Base-by-base conservation (phyloP, 2,888 invertebrate species). In the Chalcosyrphus nemorum region DNA sequence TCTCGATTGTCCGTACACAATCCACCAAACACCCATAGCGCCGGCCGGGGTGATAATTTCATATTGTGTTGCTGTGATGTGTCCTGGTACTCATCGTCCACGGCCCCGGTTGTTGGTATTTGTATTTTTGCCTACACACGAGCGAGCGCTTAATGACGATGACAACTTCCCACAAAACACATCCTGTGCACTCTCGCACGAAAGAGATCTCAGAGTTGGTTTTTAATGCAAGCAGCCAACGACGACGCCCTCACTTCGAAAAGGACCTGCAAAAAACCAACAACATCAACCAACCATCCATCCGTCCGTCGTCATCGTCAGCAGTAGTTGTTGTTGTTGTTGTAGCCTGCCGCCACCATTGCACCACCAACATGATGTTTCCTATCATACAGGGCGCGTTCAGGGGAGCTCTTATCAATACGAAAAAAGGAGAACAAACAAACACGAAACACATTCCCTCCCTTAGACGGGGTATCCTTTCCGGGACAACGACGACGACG, bases 261-360 rank as follows among this genome's bases (percentile, higher is more conserved):
- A 86, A 86, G 74, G 74, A 86, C 75, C 81, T 59, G 47, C 81
- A 86, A 84, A 86, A 84, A 86, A 86, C 74, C 80, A 81, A 74
- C 82, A 86, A 66, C 81, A 82, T 80, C 80, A 80, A 77, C 86
- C 86, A 84, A 68, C 86, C 82, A 86, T 71, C 78, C 86, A 78
- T 70, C 74, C 74, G 86, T 77, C n/a, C 77, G 77, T 74, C 72
- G 70, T 61, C 78, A 71, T n/a, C n/a, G n/a, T n/a, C n/a, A n/a
- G n/a, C n/a, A n/a, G n/a, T n/a, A n/a, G n/a, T n/a, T n/a, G n/a
- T n/a, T n/a, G 52, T 47, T 38, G 54, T 56, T 75, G 54, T 63
- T 75, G 21, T 35, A 47, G 27, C 45, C 52, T 65, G 17, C 27
- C 56, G 43, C 78, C 50, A 57, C 7, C 11, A 41, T 41, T 17